Evolutionary conservation across 1,140 invertebrate species (phyloP).

Genomic region (Zophobas morio): DNA sequence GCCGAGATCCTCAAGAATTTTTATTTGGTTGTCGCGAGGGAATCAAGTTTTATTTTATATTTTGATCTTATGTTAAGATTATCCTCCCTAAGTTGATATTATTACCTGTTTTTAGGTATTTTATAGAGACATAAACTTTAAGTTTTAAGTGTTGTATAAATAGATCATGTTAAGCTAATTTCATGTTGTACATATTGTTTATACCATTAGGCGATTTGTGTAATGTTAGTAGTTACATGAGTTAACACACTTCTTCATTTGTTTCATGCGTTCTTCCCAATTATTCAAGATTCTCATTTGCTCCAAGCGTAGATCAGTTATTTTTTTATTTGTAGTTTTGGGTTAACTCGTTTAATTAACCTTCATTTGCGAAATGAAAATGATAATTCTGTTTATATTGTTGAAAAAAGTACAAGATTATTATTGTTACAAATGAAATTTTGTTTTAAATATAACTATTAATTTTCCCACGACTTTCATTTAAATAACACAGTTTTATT

Average conservation of each 20-base stretch:
- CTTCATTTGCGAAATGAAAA: conserved; percentile 23
- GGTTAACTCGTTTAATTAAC: conserved; percentile 35
- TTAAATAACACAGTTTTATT: too few relatives aligned
- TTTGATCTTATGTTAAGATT: conserved; percentile 40
- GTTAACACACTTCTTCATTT: conserved; percentile 34
- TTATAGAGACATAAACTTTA: conserved; percentile 9
- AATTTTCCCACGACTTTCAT: neutral
- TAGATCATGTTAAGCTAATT: conserved; percentile 38
- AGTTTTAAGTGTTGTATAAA: conserved; percentile 41
- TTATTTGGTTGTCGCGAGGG: conserved; percentile 34
- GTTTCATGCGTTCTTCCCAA: conserved; percentile 2
- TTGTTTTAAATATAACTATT: conserved; percentile 42
- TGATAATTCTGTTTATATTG: conserved; percentile 40
- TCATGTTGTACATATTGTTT: conserved; percentile 42
- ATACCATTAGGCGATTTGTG: conserved; percentile 35
- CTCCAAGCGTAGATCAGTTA: conserved; percentile 17
- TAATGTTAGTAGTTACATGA: conserved; percentile 36
- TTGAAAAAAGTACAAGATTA: conserved; percentile 43
- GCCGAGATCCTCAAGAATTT: conserved; percentile 12
- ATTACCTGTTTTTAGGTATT: conserved; percentile 41
- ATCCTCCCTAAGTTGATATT: conserved; percentile 40
- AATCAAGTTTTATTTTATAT: conserved; percentile 39
- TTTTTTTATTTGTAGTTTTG: conserved; percentile 29
- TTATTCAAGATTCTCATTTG: conserved; percentile 15
- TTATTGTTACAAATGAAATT: conserved; percentile 39